phyloP scores from a whole-genome alignment of 2,888 invertebrate genomes.

The Nomada fucata region DNA sequence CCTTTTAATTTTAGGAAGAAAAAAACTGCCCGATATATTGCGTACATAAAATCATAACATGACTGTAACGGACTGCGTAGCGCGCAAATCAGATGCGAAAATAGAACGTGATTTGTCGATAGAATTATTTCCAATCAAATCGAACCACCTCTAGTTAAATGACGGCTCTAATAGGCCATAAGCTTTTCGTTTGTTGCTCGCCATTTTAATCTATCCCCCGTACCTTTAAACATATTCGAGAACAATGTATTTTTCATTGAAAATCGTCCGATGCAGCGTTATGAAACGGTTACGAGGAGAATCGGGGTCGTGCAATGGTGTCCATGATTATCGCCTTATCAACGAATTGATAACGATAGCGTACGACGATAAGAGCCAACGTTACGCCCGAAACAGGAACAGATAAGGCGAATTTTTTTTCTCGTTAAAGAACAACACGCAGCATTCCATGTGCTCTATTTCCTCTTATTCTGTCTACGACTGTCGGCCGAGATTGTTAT shows the following conservation, averaged over 20 bases:
- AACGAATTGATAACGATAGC: constrained; percentile 42
- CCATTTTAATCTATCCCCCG: background rate
- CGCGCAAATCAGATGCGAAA: background rate
- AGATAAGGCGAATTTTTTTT: constrained; percentile 46
- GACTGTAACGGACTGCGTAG: background rate
- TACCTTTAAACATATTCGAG: background rate
- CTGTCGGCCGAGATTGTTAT: background rate
- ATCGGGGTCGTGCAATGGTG: constrained; percentile 42
- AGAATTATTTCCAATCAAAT: background rate
- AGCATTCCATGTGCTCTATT: constrained; percentile 13
- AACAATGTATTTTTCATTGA: background rate
- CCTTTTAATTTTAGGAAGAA: background rate
- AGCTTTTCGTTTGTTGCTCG: background rate
- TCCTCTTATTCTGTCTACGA: background rate
- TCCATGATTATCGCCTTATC: constrained; percentile 36
- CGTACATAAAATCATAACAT: too few relatives aligned
- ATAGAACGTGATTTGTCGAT: background rate
- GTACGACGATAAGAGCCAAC: constrained; percentile 24
- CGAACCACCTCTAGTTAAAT: too few relatives aligned
- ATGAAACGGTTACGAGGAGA: constrained; percentile 24
- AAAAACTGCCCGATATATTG: too few relatives aligned
- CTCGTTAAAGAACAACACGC: constrained; percentile 21
- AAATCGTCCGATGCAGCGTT: background rate
- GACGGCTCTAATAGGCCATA: background rate
- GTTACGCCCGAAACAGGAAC: constrained; percentile 24